phyloP scores from a whole-genome alignment of 2,888 invertebrate species.

The Tricholauxania praeusta region DNA sequence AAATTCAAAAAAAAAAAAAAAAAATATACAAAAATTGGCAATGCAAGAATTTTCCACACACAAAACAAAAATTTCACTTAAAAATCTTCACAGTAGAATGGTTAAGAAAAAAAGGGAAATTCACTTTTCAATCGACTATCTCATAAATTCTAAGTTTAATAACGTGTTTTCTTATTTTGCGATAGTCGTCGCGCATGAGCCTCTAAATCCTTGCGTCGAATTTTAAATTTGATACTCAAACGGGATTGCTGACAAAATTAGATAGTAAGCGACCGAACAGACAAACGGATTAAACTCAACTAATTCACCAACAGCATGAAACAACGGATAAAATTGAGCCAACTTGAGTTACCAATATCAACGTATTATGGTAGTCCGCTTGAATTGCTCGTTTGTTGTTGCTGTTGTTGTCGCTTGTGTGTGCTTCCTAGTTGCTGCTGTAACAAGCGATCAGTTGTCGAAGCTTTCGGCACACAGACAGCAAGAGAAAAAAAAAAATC shows the following conservation, averaged over 20 bases:
- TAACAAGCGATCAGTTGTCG: background rate
- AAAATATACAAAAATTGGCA: background rate
- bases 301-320: constrained; percentile 48
- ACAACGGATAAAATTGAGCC: constrained; percentile 19
- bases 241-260: constrained; percentile 22
- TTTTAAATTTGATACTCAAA: background rate
- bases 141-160: constrained; percentile 8
- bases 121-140: constrained; percentile 19
- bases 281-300: constrained; percentile 61
- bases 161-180: background rate
- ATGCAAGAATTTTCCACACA: background rate
- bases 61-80: constrained; percentile 13
- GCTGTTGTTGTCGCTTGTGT: constrained; percentile 26
- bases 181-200: background rate
- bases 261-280: constrained; percentile 55
- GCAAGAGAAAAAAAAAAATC: background rate
- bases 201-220: constrained; percentile 15
- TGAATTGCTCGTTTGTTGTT: background rate
- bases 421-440: constrained; percentile 26
- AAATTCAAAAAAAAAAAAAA: background rate
- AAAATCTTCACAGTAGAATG: background rate
- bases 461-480: constrained; percentile 3
- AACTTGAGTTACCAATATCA: background rate
- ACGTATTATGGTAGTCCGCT: background rate
- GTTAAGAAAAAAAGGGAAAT: background rate